phyloP scores from a whole-genome alignment of 2,113 vertebrate species.

The Danionella cerebrum region DNA sequence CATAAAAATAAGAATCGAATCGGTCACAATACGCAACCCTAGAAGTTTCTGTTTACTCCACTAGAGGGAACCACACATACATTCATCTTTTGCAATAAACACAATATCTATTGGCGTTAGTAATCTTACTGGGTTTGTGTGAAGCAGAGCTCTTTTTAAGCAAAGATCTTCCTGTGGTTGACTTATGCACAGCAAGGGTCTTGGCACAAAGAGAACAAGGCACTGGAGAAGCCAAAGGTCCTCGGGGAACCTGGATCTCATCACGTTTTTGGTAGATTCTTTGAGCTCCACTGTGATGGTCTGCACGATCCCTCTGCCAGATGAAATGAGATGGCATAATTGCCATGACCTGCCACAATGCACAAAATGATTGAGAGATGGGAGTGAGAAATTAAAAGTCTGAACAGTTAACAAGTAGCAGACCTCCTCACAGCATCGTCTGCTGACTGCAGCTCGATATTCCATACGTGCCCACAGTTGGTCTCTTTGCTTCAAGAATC shows the following conservation, averaged over 20 bases:
- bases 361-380: background rate
- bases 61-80: background rate
- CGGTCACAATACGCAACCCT: too few species aligned
- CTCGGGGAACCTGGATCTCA: conserved; percentile 58
- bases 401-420: background rate
- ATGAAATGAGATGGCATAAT: conserved; percentile 81
- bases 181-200: background rate
- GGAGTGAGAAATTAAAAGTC: too few species aligned
- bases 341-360: conserved; percentile 79
- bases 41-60: background rate
- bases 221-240: conserved; percentile 69
- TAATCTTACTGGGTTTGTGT: background rate
- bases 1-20: too few species aligned
- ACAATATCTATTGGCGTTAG: conserved; percentile 4
- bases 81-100: conserved; percentile 45
- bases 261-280: conserved; percentile 60
- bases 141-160: conserved; percentile 37
- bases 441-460: conserved; percentile 89
- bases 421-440: conserved; percentile 94
- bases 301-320: conserved; percentile 81
- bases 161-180: background rate
- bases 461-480: conserved; percentile 84
- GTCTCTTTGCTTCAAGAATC: conserved; percentile 83
- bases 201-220: conserved; percentile 74
- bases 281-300: conserved; percentile 80